phyloP scores from a whole-genome alignment of 2,113 vertebrate genomes.

The Perognathus longimembris region DNA sequence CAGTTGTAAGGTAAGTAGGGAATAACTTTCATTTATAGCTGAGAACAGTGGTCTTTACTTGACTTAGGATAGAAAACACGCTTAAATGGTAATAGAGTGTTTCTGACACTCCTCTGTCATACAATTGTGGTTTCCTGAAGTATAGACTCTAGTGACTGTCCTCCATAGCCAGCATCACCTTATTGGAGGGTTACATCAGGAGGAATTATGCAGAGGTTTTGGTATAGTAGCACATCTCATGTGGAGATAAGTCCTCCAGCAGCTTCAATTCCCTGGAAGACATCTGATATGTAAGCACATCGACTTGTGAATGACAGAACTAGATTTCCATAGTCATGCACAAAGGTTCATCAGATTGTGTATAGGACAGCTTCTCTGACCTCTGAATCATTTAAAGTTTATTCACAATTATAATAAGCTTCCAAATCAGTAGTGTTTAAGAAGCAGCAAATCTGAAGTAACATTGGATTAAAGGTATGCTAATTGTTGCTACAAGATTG shows the following conservation, averaged over 20 bases:
- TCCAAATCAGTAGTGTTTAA: constrained; percentile 47
- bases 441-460: constrained; percentile 66
- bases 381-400: constrained; percentile 75
- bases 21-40: constrained; percentile 51
- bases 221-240: constrained; percentile 57
- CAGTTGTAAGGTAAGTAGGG: constrained; percentile 47
- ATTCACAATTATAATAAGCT: constrained; percentile 73
- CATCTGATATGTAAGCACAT: constrained; percentile 55
- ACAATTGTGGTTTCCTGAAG: constrained; percentile 21
- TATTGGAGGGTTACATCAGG: constrained; percentile 31
- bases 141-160: constrained; percentile 37
- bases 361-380: constrained; percentile 72
- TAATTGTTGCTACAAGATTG: constrained; percentile 45
- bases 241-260: constrained; percentile 9
- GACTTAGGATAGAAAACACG: constrained; percentile 35
- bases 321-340: constrained; percentile 72
- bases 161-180: constrained; percentile 37
- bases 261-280: constrained; percentile 24
- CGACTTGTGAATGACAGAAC: constrained; percentile 57
- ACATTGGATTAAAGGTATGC: constrained; percentile 57
- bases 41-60: constrained; percentile 42
- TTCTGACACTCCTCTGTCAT: constrained; percentile 33
- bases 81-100: not conserved
- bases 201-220: constrained; percentile 65
- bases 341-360: constrained; percentile 72